Evolutionary conservation across 2,113 vertebrate genomes (phyloP), one percentile per base, ranked within the genome.

Genomic region (Helogale parvula): DNA sequence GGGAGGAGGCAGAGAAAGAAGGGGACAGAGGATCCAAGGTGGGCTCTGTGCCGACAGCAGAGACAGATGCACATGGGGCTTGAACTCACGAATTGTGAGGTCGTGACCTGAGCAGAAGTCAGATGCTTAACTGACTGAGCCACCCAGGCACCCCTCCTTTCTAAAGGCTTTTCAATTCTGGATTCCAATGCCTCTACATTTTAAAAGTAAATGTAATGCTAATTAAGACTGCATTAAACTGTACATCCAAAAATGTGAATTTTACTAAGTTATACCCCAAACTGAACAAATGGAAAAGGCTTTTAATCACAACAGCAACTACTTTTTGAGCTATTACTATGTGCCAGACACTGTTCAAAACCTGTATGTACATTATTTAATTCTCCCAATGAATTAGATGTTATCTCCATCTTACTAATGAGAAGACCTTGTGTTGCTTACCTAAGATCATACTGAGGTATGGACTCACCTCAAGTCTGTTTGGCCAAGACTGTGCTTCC

Each of bases 181-280:
- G 66, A 88, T 89, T 89, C 27, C 41, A 84, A 3, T 81, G 72
- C 66, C 71, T 94, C 52, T 57, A 82, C n/a, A 86, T 57, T 72
- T 92, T 65, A 84, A 60, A 96, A 80, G 17, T 97, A 94, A 95
- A 87, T 72, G 45, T 83, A 94, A 87, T 83, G 33, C 21, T 66
- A 76, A 69, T 68, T 90, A 45, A 72, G 94, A 84, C 35, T 41
- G 29, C 72, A 90, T n/a, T 92, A 85, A 81, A 38, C 13, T n/a
- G 19, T 54, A 79, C 6, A 52, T 17, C 63, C 66, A 47, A 54
- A 84, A 69, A 15, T 76, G 17, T 69, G 57, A 81, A 65, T 71
- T 93, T 92, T 88, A 76, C 38, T 80, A 33, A 47, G 83, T 57
- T 80, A 66, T 9, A 81, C n/a, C 7, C 33, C 71, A 60, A 93